Evolutionary conservation across 2,888 invertebrate genomes (phyloP).

Genomic region (Torymus auratus): DNA sequence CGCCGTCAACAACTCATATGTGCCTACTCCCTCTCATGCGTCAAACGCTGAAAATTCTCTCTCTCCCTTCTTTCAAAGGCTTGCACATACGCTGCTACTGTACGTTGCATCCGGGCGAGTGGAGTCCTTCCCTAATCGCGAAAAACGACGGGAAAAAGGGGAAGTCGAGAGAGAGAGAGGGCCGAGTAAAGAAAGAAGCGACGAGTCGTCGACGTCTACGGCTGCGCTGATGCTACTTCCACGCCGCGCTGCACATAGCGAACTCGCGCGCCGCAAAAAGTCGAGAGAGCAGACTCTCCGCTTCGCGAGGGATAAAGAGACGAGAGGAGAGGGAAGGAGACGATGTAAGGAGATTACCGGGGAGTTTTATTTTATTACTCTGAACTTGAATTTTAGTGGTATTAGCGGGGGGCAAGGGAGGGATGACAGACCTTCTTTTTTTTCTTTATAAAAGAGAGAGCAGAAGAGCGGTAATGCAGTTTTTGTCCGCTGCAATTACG

Average conservation of each 20-base stretch:
- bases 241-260: neutral
- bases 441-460: neutral
- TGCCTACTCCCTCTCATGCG: no score
- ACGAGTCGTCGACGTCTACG: neutral
- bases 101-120: neutral
- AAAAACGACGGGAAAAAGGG: neutral
- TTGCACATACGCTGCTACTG: no score
- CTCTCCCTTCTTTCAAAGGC: no score
- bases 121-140: constrained; percentile 19
- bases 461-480: no score
- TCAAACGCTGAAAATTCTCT: no score
- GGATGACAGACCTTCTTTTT: neutral
- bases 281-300: no score
- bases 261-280: neutral
- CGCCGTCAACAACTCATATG: no score
- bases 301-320: neutral
- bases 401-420: neutral
- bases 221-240: neutral
- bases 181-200: neutral
- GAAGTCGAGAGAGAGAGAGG: neutral
- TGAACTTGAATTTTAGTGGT: constrained; percentile 12
- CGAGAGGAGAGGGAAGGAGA: neutral
- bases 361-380: constrained; percentile 13
- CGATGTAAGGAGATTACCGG: neutral
- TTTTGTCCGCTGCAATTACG: no score